phyloP scores from a whole-genome alignment of 2,113 vertebrate genomes.

The Baryphthengus martii region DNA sequence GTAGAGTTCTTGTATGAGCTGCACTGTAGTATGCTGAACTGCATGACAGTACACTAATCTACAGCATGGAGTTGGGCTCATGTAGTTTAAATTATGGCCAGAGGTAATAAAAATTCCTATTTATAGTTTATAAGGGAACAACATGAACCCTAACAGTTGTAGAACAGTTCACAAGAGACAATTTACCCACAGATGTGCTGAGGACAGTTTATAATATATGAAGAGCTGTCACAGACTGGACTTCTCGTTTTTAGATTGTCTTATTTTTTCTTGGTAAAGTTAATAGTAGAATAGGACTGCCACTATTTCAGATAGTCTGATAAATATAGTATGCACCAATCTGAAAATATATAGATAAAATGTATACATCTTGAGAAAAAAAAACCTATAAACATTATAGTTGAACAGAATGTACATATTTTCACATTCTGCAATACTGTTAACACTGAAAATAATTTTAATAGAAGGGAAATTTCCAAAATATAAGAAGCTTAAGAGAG shows the following conservation, averaged over 20 bases:
- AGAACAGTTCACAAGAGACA: constrained; percentile 52
- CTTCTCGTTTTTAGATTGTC: neutral
- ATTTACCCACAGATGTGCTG: constrained; percentile 16
- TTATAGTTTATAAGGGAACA: constrained; percentile 41
- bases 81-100: constrained; percentile 48
- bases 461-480: neutral
- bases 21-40: neutral
- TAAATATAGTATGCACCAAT: neutral
- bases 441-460: neutral
- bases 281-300: neutral
- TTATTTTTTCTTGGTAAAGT: neutral
- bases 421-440: neutral
- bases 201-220: constrained; percentile 23
- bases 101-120: constrained; percentile 58
- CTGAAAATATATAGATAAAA: neutral
- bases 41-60: neutral
- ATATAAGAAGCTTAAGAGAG: neutral
- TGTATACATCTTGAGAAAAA: neutral
- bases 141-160: constrained; percentile 45
- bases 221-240: constrained; percentile 12
- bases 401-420: neutral
- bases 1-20: neutral
- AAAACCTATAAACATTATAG: neutral
- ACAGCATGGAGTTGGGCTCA: neutral
- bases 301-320: neutral